These are phyloP conservation scores for Tiliacea citrago DNA, from an alignment of 2,888 invertebrate species.

Conservation along the genomic window DNA sequence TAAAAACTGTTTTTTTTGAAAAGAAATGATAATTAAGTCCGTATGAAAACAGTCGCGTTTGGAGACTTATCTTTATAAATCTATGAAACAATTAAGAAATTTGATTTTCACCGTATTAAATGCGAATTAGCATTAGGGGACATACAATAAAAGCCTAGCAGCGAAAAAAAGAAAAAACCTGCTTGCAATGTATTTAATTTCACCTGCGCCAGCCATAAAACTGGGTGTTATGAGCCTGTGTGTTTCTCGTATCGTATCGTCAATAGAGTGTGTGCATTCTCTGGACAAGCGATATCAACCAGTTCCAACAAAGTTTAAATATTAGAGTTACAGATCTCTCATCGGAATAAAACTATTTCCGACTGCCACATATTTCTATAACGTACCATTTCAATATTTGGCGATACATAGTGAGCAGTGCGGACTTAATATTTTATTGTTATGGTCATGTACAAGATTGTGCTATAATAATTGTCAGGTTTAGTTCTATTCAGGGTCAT, in stretches of 20 bases:
- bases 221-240: not conserved
- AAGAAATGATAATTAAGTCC: conserved; percentile 46
- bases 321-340: conserved; percentile 40
- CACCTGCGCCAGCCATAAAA: too few species aligned
- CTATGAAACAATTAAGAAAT: conserved; percentile 8
- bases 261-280: conserved; percentile 12
- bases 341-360: conserved; percentile 34
- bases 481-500: conserved; percentile 25
- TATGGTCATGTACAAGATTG: conserved; percentile 9
- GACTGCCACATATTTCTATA: conserved; percentile 22
- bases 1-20: conserved; percentile 32
- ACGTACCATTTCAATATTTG: conserved; percentile 38
- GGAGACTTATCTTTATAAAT: conserved; percentile 12
- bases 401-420: not conserved
- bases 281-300: conserved; percentile 10
- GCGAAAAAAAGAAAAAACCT: too few species aligned
- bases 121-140: not conserved
- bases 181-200: too few species aligned
- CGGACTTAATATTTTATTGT: conserved; percentile 22
- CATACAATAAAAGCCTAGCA: not conserved
- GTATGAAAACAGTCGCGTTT: conserved; percentile 21
- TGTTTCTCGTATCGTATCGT: conserved; percentile 8
- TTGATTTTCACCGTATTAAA: not conserved
- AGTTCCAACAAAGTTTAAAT: conserved; percentile 43
- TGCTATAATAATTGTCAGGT: conserved; percentile 14